These are phyloP conservation scores for Endotricha flammealis DNA, from an alignment of 2,888 invertebrate genomes.

Conservation along the genomic window DNA sequence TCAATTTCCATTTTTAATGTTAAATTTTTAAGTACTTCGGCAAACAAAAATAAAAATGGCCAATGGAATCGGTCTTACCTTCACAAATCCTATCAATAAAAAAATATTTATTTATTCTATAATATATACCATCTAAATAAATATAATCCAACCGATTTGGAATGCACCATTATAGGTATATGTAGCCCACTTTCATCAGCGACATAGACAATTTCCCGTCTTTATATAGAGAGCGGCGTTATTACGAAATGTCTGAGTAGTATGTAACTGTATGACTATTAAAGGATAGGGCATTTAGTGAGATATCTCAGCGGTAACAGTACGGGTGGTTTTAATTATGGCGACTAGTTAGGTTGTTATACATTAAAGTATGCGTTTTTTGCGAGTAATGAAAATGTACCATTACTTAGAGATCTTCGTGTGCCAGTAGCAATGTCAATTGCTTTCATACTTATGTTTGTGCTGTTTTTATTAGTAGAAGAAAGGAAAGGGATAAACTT, in stretches of 20 bases:
- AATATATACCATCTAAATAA: too few species aligned
- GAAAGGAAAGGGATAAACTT: too few species aligned
- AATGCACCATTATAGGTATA: neutral
- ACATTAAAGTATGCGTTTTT: slow-evolving; percentile 58
- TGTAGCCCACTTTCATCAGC: neutral
- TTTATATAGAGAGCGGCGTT: slow-evolving; percentile 48
- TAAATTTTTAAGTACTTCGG: too few species aligned
- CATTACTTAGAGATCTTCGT: slow-evolving; percentile 22
- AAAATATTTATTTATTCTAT: too few species aligned
- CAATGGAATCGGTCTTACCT: too few species aligned
- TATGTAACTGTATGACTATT: slow-evolving; percentile 61
- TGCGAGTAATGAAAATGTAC: slow-evolving; percentile 53
- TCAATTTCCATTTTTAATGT: too few species aligned
- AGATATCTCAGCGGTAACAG: slow-evolving; percentile 70
- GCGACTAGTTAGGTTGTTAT: slow-evolving; percentile 58
- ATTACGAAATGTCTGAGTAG: slow-evolving; percentile 59
- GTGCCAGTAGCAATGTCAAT: too few species aligned
- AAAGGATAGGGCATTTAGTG: slow-evolving; percentile 71
- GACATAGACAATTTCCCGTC: slow-evolving; percentile 44
- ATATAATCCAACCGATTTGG: neutral
- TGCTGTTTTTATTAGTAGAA: too few species aligned
- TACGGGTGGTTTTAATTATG: slow-evolving; percentile 56
- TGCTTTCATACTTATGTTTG: too few species aligned
- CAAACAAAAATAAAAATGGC: too few species aligned
- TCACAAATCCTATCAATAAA: too few species aligned